Evolutionary conservation across 2,113 vertebrate genomes (phyloP), one percentile per base, ranked within the genome.

Genomic region (Bothrops jararaca): DNA sequence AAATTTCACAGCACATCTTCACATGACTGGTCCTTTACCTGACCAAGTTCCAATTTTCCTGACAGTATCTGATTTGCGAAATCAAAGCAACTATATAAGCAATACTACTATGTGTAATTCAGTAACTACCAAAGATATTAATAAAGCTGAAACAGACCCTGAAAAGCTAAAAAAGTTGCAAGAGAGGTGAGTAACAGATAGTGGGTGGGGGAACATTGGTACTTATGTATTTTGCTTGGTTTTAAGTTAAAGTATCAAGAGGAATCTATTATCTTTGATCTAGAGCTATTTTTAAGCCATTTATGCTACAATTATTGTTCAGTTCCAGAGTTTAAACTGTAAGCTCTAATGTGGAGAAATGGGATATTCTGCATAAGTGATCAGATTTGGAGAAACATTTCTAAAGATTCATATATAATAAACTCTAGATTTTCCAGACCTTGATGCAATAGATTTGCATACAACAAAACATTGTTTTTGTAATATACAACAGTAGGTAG

Each of bases 131-230:
- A 93, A 95, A 34, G 92, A 89, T 53, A 85, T 1, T 34, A 88
- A 80, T 26, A 93, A 94, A n/a, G 88, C 80, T 54, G 93, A 89
- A 50, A 53, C 92, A 11, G 95, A 97, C 50, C 93, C 95, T 1
- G 96, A 97, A 92, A 97, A 96, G 89, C 94, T 97, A 69, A 95
- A 95, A 89, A 96, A 96, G 91, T 89, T 98, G 7, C 94, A 92
- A 57, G 94, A 96, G 88, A 97, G 97, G 97, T 96, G 48, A 97
- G 94, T 54, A 86, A 52, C 50, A 11, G n/a, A 56, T 45, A 91
- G 15, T 50, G 34, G 48, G 34, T 34, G n/a, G 1, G 9, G 24
- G 42, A 6, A n/a, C 13, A 4, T 85, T 29, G 10, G 5, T 8
- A 56, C 52, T 58, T 57, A 34, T 52, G 3, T 29, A 29, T 20